Evolutionary conservation across 1,140 invertebrate species (phyloP).

Genomic region (Ctenoplectra terminalis): DNA sequence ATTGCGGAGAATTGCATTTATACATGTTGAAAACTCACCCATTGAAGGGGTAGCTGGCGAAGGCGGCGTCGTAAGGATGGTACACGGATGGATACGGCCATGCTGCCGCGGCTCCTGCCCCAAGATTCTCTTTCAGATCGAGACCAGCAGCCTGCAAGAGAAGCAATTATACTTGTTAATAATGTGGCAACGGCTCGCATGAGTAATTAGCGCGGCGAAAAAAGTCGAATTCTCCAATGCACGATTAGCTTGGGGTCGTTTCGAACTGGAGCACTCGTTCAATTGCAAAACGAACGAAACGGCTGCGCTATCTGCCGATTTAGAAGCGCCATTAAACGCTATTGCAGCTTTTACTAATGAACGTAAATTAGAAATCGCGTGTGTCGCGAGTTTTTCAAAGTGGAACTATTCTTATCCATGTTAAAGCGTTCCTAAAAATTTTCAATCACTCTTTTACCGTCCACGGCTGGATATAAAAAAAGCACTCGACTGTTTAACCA

Average conservation of each 20-base stretch:
- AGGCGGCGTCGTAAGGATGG: conserved; percentile 94
- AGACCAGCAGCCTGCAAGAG: conserved; percentile 87
- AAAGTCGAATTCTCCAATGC: background rate
- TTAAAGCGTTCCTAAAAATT: background rate
- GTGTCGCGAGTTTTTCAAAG: background rate
- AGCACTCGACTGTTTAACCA: conserved; percentile 6
- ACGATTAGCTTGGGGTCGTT: background rate
- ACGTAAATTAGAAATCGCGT: background rate
- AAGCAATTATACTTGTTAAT: conserved; percentile 42
- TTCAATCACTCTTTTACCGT: background rate
- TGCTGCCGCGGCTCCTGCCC: conserved; percentile 88
- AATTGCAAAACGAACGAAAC: conserved; percentile 15
- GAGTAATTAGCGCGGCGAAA: conserved; percentile 17
- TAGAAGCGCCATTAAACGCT: background rate
- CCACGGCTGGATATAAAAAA: background rate
- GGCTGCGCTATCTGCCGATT: background rate
- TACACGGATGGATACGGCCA: conserved; percentile 95
- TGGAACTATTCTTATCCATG: background rate
- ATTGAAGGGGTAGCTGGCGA: conserved; percentile 95
- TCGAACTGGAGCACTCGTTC: background rate
- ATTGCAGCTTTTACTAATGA: background rate
- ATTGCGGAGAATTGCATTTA: background rate
- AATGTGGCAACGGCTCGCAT: conserved; percentile 1
- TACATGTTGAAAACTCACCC: conserved; percentile 87
- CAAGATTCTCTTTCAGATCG: conserved; percentile 94